Evolutionary conservation across 2,797 vertebrate species (phyloP).

Genomic region (Petrocephalus sullivani): DNA sequence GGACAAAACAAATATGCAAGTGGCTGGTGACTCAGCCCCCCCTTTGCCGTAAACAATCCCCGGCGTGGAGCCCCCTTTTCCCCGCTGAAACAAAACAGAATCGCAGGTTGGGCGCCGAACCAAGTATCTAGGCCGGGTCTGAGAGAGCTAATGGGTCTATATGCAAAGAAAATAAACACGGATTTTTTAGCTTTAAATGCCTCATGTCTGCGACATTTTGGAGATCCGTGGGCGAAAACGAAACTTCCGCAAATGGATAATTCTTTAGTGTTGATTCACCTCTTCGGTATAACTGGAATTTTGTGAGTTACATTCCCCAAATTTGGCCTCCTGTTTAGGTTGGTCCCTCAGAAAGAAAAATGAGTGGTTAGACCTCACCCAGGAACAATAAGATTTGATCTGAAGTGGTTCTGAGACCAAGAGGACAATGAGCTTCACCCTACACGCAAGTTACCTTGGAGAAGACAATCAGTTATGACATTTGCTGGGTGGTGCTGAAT

Average conservation of each 20-base stretch:
- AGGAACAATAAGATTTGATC: not conserved
- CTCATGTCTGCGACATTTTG: not conserved
- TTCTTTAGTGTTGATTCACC: not conserved
- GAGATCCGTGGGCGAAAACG: not conserved
- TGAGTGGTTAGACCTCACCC: not conserved
- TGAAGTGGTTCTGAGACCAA: too few relatives aligned
- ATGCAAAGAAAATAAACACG: not conserved
- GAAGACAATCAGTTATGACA: not conserved
- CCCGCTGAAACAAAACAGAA: slow-evolving; percentile 6
- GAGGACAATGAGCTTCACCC: too few relatives aligned
- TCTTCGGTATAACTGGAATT: not conserved
- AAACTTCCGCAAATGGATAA: not conserved
- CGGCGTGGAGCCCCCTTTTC: slow-evolving; percentile 26
- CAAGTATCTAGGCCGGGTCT: slow-evolving; percentile 19
- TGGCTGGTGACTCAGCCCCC: slow-evolving; percentile 54
- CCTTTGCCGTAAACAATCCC: slow-evolving; percentile 36
- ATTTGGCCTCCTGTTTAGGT: not conserved
- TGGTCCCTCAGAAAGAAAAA: not conserved
- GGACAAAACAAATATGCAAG: slow-evolving; percentile 55
- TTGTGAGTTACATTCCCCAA: not conserved
- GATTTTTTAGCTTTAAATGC: not conserved
- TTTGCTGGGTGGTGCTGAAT: not conserved
- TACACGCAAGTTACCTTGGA: not conserved
- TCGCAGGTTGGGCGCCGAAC: slow-evolving; percentile 18
- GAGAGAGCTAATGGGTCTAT: not conserved